These are phyloP conservation scores for Pyrocephalus nanus DNA, from an alignment of 2,797 vertebrate genomes.

Conservation along the genomic window DNA sequence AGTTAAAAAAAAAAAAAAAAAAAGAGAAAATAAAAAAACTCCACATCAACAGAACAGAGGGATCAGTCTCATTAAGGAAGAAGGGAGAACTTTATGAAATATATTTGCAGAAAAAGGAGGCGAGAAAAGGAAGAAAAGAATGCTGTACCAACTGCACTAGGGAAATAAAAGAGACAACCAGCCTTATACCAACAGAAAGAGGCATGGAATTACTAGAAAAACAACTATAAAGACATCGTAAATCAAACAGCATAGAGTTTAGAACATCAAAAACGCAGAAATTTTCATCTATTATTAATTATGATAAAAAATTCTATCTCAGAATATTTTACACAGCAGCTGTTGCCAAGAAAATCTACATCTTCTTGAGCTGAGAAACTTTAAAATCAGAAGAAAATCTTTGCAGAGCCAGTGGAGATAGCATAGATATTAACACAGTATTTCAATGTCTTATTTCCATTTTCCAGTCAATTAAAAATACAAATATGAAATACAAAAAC, in stretches of 20 bases:
- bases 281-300: conserved; percentile 86
- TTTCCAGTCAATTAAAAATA: conserved; percentile 72
- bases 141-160: conserved; percentile 42
- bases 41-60: background rate
- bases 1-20: background rate
- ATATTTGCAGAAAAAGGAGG: conserved; percentile 51
- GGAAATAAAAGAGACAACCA: conserved; percentile 65
- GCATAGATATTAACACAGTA: conserved; percentile 62
- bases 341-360: conserved; percentile 78
- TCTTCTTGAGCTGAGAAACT: conserved; percentile 73
- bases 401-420: conserved; percentile 56
- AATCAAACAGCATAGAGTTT: conserved; percentile 85
- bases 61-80: conserved; percentile 52
- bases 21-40: background rate
- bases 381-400: conserved; percentile 73
- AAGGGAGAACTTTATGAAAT: conserved; percentile 62
- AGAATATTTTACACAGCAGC: conserved; percentile 82
- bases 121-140: conserved; percentile 29
- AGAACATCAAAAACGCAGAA: conserved; percentile 82
- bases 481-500: conserved; percentile 57
- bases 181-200: conserved; percentile 71
- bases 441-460: conserved; percentile 58
- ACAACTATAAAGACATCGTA: conserved; percentile 80
- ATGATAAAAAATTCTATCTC: conserved; percentile 85
- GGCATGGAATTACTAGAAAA: conserved; percentile 75